Evolutionary conservation across 2,888 invertebrate genomes (phyloP), one percentile per base, ranked within the genome.

Genomic region (Dasysyrphus albostriatus): DNA sequence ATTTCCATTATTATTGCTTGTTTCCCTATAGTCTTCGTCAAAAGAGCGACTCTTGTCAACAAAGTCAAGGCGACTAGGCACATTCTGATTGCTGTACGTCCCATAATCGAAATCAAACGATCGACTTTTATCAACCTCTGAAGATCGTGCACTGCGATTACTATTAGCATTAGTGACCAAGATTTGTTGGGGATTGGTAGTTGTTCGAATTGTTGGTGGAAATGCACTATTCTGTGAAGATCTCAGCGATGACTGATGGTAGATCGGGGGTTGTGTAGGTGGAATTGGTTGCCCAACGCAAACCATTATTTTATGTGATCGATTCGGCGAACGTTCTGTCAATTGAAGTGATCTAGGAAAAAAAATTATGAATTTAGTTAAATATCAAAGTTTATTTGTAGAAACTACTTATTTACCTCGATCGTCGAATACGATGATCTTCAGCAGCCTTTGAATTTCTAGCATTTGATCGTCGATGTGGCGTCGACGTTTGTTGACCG

Each of bases 271-370:
- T 42, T 73, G 84, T 29, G 84, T 83, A 3, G 74, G 69, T 29
- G 88, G 80, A 1, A 88, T 44, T 0, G 74, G 72, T 5, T 89
- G 91, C 7, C 89, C 90, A 24, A 91, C 90, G 24, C 91, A 90
- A 0, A 91, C 91, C 9, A 92, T 89, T 16, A 91, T 90, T 87
- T 92, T 93, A 83, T 93, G 93, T 3, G 90, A 90, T 67, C 93
- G 92, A 81, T 91, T 93, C 0, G 94, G 94, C 0, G 94, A 94
- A 47, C 93, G 93, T 89, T 95, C 95, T 0, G 94, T 95, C 34
- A 95, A 91, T 89, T 95, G 95, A 34, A 95, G 92, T 88, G 95
- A 95, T 89, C 95, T 93, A 84, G 2, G 83, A 16, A 1, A 47
- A 47, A 44, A 47, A 16, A 16, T 44, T n/a, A 8, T 9, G 3